phyloP scores from a whole-genome alignment of 1,140 invertebrate species.

The Helicoverpa zea region DNA sequence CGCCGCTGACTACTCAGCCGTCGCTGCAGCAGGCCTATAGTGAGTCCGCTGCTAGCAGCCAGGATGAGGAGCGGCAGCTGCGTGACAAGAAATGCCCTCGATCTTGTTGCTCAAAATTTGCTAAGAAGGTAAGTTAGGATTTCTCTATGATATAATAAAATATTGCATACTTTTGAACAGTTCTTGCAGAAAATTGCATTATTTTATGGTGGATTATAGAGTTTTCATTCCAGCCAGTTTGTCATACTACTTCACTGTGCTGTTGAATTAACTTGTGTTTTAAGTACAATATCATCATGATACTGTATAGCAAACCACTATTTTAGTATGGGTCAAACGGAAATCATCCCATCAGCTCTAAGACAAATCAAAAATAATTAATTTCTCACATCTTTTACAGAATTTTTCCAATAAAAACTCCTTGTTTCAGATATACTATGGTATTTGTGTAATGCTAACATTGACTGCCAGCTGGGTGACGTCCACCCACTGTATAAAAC shows the following conservation, averaged over 20 bases:
- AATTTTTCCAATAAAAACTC: constrained; percentile 22
- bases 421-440: constrained; percentile 93
- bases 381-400: not conserved
- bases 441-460: constrained; percentile 93
- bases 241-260: too few relatives aligned
- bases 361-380: not conserved
- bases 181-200: too few relatives aligned
- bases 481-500: constrained; percentile 95
- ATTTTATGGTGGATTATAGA: too few relatives aligned
- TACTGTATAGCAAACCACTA: not conserved
- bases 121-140: constrained; percentile 86
- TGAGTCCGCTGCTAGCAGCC: constrained; percentile 87
- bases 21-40: constrained; percentile 82
- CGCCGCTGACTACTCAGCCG: constrained; percentile 77
- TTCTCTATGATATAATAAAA: too few relatives aligned
- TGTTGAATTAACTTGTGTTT: too few relatives aligned
- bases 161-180: too few relatives aligned
- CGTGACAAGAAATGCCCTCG: constrained; percentile 87
- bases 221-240: too few relatives aligned
- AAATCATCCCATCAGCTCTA: not conserved
- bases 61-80: constrained; percentile 81
- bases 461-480: constrained; percentile 96
- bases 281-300: not conserved
- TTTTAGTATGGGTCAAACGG: too few relatives aligned
- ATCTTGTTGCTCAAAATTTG: constrained; percentile 90